Percentiles rank a stretch among this genome's conserved stretches.
These are phyloP conservation scores for Pangasius djambal DNA, from an alignment of 2,797 vertebrate genomes.

Conservation along the genomic window DNA sequence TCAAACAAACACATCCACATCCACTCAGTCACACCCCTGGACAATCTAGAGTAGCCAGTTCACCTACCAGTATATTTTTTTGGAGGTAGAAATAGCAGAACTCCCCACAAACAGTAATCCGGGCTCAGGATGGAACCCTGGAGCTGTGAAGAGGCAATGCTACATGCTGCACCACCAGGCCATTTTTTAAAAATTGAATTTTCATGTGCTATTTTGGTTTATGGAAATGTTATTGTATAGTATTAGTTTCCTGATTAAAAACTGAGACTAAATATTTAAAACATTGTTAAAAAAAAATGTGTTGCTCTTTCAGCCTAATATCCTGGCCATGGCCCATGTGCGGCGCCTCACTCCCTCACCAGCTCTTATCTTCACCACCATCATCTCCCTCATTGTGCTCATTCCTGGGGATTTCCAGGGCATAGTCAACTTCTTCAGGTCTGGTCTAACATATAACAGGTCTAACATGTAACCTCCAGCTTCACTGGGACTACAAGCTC, in stretches of 20 bases:
- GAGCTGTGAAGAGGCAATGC: neutral
- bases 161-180: neutral
- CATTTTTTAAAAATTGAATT: neutral
- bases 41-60: neutral
- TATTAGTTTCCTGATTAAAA: neutral
- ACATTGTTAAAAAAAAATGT: neutral
- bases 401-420: constrained; percentile 82
- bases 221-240: neutral
- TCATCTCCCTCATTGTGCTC: constrained; percentile 82
- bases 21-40: neutral
- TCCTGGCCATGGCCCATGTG: constrained; percentile 87
- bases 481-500: neutral
- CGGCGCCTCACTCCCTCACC: constrained; percentile 82
- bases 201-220: neutral
- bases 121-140: neutral
- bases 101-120: neutral
- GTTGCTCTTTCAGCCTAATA: constrained; percentile 75
- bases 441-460: constrained; percentile 1
- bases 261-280: neutral
- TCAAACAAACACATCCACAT: neutral
- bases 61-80: neutral
- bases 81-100: neutral
- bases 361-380: constrained; percentile 84
- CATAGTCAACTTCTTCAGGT: constrained; percentile 89
- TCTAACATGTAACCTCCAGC: neutral